These are phyloP conservation scores for Australoheros facetus DNA, from an alignment of 2,797 vertebrate species.

Conservation along the genomic window DNA sequence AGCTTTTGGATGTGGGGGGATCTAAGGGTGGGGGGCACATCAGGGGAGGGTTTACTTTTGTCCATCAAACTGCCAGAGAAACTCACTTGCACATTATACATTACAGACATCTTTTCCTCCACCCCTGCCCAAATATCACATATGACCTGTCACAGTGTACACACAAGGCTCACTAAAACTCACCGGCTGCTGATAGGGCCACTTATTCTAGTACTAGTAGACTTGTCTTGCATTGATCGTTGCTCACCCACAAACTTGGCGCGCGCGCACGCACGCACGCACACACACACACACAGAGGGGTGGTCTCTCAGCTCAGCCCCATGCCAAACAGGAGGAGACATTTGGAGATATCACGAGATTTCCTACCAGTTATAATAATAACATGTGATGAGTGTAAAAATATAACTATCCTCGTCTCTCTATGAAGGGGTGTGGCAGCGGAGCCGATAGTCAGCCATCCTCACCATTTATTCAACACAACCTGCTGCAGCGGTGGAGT, in stretches of 20 bases:
- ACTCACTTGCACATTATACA: constrained; percentile 48
- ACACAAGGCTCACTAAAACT: neutral
- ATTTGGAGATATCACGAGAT: neutral
- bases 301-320: neutral
- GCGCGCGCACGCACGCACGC: neutral
- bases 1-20: constrained; percentile 6
- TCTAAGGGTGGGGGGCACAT: neutral
- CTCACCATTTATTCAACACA: neutral
- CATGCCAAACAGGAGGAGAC: neutral
- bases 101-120: constrained; percentile 14
- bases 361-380: neutral
- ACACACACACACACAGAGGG: neutral
- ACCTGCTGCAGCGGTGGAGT: constrained; percentile 10
- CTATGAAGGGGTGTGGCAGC: constrained; percentile 74
- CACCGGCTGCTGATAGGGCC: constrained; percentile 29
- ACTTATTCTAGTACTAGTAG: constrained; percentile 7
- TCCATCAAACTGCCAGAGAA: constrained; percentile 48
- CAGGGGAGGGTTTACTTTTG: constrained; percentile 38
- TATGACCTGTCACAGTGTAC: constrained; percentile 27
- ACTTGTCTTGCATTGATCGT: constrained; percentile 10
- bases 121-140: constrained; percentile 35
- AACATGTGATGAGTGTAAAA: constrained; percentile 16
- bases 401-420: constrained; percentile 6
- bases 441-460: constrained; percentile 16
- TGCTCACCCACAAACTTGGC: constrained; percentile 24